Percentiles rank a stretch among this genome's conserved stretches.
Conservation (phyloP, 1,140 invertebrate genomes). For the Penaeus vannamei region DNA sequence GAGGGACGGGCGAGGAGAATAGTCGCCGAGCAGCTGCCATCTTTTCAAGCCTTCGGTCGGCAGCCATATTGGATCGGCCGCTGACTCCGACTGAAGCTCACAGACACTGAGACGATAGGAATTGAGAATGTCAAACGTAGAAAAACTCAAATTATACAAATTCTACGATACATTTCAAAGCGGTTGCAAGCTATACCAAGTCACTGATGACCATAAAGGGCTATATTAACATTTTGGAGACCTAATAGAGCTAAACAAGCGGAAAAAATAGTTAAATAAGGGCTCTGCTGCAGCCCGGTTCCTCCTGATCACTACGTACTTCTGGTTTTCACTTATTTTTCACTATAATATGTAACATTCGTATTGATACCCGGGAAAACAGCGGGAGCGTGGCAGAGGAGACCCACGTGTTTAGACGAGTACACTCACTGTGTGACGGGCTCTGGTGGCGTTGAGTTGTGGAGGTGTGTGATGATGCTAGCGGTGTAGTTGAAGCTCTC, state of each 20-base stretch:
- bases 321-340: constrained; percentile 66
- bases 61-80: constrained; percentile 68
- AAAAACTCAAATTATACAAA: constrained; percentile 64
- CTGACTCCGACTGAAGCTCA: constrained; percentile 57
- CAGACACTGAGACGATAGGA: constrained; percentile 65
- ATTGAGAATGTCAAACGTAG: constrained; percentile 59
- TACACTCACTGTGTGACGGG: constrained; percentile 34
- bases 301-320: constrained; percentile 62
- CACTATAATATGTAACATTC: constrained; percentile 66
- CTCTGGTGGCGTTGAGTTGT: neutral
- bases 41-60: constrained; percentile 66
- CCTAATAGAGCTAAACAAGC: constrained; percentile 26
- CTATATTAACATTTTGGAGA: neutral
- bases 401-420: constrained; percentile 45
- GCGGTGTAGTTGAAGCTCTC: neutral
- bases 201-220: neutral
- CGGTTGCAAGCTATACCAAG: neutral
- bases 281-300: constrained; percentile 56
- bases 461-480: constrained; percentile 12
- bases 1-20: constrained; percentile 18
- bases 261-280: constrained; percentile 43
- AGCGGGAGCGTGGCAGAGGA: constrained; percentile 50
- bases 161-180: constrained; percentile 24
- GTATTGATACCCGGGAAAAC: constrained; percentile 61
- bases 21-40: constrained; percentile 32